Evolutionary conservation across 2,888 invertebrate genomes (phyloP).

Genomic region (Epistrophe eligans): DNA sequence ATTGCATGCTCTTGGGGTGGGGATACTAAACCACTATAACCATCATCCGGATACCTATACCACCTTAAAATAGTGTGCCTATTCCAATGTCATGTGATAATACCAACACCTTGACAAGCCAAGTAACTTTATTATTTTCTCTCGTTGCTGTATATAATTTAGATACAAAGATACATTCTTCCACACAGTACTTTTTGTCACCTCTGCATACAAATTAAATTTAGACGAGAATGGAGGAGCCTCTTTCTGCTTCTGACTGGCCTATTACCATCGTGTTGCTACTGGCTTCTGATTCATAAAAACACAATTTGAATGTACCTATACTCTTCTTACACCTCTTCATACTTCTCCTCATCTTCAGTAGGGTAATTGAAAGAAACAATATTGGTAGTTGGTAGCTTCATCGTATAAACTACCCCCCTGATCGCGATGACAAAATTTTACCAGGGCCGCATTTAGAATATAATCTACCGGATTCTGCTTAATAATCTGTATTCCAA

Average conservation of each 20-base stretch:
- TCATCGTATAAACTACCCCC: slow-evolving; percentile 67
- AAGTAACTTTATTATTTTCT: slow-evolving; percentile 54
- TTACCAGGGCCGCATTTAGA: neutral
- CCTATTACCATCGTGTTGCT: slow-evolving; percentile 24
- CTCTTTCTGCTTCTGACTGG: slow-evolving; percentile 26
- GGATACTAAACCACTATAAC: slow-evolving; percentile 35
- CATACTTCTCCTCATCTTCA: slow-evolving; percentile 16
- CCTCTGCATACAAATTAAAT: slow-evolving; percentile 74
- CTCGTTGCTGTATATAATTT: slow-evolving; percentile 12
- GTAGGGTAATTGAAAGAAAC: slow-evolving; percentile 72
- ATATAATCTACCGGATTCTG: no score
- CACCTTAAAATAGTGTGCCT: slow-evolving; percentile 39
- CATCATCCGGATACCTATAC: slow-evolving; percentile 73
- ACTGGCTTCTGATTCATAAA: slow-evolving; percentile 71
- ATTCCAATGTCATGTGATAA: slow-evolving; percentile 71
- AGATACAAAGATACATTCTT: slow-evolving; percentile 62
- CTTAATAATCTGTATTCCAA: no score
- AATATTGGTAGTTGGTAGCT: slow-evolving; percentile 68
- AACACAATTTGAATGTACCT: slow-evolving; percentile 58
- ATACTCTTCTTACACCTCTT: slow-evolving; percentile 1
- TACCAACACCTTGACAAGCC: slow-evolving; percentile 51
- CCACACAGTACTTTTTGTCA: slow-evolving; percentile 59
- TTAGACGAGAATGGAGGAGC: slow-evolving; percentile 46
- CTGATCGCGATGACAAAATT: slow-evolving; percentile 52
- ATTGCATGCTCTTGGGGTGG: slow-evolving; percentile 67